These are phyloP conservation scores for Solenopsis fugax DNA, from an alignment of 1,140 invertebrate species.

Conservation along the genomic window DNA sequence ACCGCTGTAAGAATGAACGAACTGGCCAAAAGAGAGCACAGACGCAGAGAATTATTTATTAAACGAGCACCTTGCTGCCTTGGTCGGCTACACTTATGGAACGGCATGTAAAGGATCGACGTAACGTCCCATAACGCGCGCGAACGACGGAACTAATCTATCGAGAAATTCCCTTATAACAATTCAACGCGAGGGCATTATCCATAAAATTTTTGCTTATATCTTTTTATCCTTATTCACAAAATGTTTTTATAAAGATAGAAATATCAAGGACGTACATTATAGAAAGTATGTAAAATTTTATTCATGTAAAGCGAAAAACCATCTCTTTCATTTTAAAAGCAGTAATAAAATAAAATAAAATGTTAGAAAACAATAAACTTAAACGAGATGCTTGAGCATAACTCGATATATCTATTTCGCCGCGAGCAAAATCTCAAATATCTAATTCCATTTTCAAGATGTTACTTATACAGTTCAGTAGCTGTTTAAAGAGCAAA, in stretches of 20 bases:
- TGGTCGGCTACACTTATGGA: constrained; percentile 36
- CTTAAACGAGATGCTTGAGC: not conserved
- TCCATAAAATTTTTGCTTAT: not conserved
- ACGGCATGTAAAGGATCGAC: constrained; percentile 41
- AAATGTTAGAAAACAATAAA: not conserved
- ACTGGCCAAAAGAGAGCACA: constrained; percentile 20
- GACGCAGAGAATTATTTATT: constrained; percentile 56
- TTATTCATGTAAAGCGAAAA: not conserved
- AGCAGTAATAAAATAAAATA: not conserved
- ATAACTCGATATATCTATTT: not conserved
- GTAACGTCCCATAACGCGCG: constrained; percentile 46
- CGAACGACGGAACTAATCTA: constrained; percentile 58
- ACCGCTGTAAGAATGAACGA: constrained; percentile 39
- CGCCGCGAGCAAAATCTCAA: not conserved
- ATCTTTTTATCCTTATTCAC: not conserved
- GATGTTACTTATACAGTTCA: not conserved
- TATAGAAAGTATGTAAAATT: not conserved
- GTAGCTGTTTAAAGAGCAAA: not conserved
- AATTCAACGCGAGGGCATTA: constrained; percentile 21
- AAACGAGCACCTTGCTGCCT: constrained; percentile 34
- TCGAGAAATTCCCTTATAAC: constrained; percentile 51
- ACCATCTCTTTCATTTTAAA: not conserved
- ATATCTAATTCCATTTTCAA: not conserved
- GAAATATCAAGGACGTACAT: not conserved
- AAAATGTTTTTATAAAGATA: not conserved